Evolutionary conservation across 2,113 vertebrate genomes (phyloP), one percentile per base, ranked within the genome.

Genomic region (Oncorhynchus masou): DNA sequence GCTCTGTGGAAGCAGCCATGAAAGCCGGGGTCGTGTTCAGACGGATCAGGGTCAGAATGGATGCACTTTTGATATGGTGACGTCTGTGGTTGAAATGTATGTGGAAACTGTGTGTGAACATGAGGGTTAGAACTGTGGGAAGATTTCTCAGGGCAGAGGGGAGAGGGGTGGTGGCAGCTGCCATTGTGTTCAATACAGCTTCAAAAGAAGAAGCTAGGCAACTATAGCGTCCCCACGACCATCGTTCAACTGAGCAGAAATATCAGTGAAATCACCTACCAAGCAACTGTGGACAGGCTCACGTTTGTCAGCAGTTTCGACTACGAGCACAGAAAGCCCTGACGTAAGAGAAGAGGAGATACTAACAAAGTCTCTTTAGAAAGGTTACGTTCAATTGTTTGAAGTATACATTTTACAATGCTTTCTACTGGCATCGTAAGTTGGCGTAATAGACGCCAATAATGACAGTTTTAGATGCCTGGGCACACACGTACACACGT

Each of bases 21-120:
- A 94, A 93, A 92, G 89, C 87, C 78, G 59, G 75, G 90, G 91
- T 93, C 92, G 89, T 11, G 81, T 3, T 68, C 27, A 62, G 71
- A 88, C 88, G 64, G 68, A 75, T 27, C 88, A 83, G 89, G 91
- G 92, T 93, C 89, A 85, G 90, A 89, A 81, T 88, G 91, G 86
- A 91, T 91, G 92, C 91, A 92, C 86, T 87, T 86, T 77, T 86
- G 87, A 85, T 79, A 84, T 89, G 89, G 86, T 89, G 88, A 91
- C 89, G 83, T 81, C 83, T 91, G 79, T 76, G 87, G 84, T 77
- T 87, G 88, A 90, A 91, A 76, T 90, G 83, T 73, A 81, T 80
- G 86, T 84, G 15, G 19, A 68, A 31, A 19, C 66, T 20, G 12
- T 29, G 25, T 68, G 66, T 34, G 66, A 31, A 29, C 29, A 25